Base-by-base conservation (phyloP, 2,888 invertebrate genomes). In the Elmis aenea region DNA sequence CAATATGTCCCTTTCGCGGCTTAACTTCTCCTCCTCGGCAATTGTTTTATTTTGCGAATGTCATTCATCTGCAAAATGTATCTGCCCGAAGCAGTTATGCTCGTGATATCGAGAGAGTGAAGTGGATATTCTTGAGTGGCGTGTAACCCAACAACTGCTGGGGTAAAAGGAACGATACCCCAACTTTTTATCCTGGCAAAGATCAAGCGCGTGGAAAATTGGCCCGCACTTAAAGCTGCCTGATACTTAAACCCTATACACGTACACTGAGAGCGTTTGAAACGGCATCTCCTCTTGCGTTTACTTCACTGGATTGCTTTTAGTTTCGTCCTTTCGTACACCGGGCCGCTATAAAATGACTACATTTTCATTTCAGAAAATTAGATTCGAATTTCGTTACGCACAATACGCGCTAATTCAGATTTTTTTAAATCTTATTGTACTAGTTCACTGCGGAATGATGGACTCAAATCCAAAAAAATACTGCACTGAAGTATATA, bases 181-280 rank as follows among this genome's bases (percentile, higher is more conserved):
- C 34, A 36, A 45, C 40, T 54, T 57, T 51, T 54, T 53, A 53
- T 53, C 46, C 52, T 45, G 39, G 45, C 42, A 50, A 55, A 53
- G 57, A 59, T 56, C 57, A 58, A 58, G 57, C 55, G 55, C 38
- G 52, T 52, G 59, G 57, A 59, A 59, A 59, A 59, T 59, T 59
- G 57, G 53, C 42, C 48, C 45, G 48, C 54, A 55, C 53, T 58
- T 52, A 48, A 51, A 49, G 46, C 51, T 52, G 55, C 48, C 45
- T 50, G 50, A 52, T 55, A 54, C 53, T 50, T 46, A 45, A 35
- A 54, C 45, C 51, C 51, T 42, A 38, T 35, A 44, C 50, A 51
- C 46, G 52, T 51, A 44, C 44, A 41, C 33, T 27, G 38, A 45
- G 42, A 40, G 44, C 44, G 52, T 42, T 45, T 42, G 41, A 38